Evolutionary conservation across 2,113 vertebrate species (phyloP), one percentile per base, ranked within the genome.

Genomic region (Progne subis): DNA sequence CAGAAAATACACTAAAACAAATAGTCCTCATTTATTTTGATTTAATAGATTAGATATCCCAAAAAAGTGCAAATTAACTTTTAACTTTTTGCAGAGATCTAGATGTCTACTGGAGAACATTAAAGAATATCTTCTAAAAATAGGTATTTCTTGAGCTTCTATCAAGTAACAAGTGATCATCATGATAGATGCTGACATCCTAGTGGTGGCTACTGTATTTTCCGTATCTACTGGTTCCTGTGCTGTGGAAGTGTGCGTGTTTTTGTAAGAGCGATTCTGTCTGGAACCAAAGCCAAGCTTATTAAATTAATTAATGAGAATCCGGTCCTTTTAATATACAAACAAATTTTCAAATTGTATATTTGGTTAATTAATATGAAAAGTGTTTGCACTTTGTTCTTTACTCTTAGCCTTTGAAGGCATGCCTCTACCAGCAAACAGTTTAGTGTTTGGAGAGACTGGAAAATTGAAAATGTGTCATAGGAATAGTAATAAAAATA

Each of bases 401-500:
- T 84, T 60, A 64, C 29, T 31, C 18, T 57, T 61, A 67, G 26
- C 11, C 26, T 95, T 86, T 64, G 56, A 88, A 88, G 44, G 5
- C 25, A 70, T 34, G 19, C 2, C 21, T n/a, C 19, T 32, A 71
- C 39, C 34, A 75, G 31, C 17, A 83, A 71, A 71, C 2, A 31
- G 16, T 76, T 88, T 43, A 86, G 13, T 37, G 18, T 34, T 25
- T 28, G 32, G 46, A 90, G 41, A 92, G 70, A 94, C 24, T 91
- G 78, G 39, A 91, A 96, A 97, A 93, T 67, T 77, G 75, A 95
- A 96, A 91, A 94, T 26, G 19, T 81, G 53, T 91, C 31, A 37
- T 11, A 87, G 57, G 50, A 81, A 91, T 82, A 94, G 82, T 87
- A 90, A 96, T 85, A 96, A 95, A 96, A 96, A 93, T 87, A 86